Evolutionary conservation across 2,888 invertebrate genomes (phyloP), one percentile per base, ranked within the genome.

Genomic region (Linnaemya tessellans): DNA sequence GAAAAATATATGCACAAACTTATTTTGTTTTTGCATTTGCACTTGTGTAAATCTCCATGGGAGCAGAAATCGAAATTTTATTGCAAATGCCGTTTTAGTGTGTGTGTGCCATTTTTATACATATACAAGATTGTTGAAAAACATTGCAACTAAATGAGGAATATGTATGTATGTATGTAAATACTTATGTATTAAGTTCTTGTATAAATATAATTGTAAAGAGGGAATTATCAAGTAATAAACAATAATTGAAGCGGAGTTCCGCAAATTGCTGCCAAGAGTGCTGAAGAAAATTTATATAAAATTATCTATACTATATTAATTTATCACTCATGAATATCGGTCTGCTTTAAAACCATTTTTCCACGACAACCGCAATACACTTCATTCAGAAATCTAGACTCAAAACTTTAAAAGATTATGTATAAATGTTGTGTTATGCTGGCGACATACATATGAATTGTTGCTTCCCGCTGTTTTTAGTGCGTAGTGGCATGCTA

Each of bases 171-270:
- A 22, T 22, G 22, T 25, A 13, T 25, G 8, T 22, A 7, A 11
- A 15, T 11, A 64, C 7, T 1, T 15, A 15, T 43, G 9, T 64
- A n/a, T 22, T 56, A 25, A 35, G 35, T 64, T 51, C 9, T n/a
- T 56, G 46, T 41, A 65, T 10, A n/a, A 10, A n/a, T n/a, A n/a
- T n/a, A 49, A 68, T 35, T 58, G 46, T 68, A 18, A 43, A 35
- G 30, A 35, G 38, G 71, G 74, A 80, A 56, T 77, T 67, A 71
- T 67, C 35, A 67, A 80, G 71, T 51, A 73, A 84, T 77, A 84
- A 62, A 54, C 43, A 80, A 43, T 84, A 80, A 77, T 67, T 84
- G 80, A 80, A 75, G 71, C 77, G 77, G 54, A 80, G 75, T 84
- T 84, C 84, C 80, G 70, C 67, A 51, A 51, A 75, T 60, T 18